Percentiles rank a stretch among this genome's conserved stretches.
Conservation (phyloP, 2,113 vertebrate genomes). For the Ovis canadensis region DNA sequence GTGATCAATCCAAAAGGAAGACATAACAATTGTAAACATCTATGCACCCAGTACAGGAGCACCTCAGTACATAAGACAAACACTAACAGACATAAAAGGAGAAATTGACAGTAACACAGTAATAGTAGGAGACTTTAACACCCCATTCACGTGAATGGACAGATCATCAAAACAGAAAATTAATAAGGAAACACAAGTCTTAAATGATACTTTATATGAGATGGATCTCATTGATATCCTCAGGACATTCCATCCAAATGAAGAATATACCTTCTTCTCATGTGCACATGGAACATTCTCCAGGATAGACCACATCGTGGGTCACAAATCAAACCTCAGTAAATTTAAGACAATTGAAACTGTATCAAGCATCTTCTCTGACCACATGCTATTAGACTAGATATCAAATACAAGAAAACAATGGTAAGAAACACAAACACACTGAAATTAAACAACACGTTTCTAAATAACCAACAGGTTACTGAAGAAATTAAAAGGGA, state of each 20-base stretch:
- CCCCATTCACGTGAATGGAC: fast-evolving
- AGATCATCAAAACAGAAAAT: not conserved
- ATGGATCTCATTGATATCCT: not conserved
- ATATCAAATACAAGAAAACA: not conserved
- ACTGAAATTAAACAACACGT: not conserved
- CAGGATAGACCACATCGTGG: not conserved
- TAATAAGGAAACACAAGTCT: not conserved
- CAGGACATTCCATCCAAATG: not conserved
- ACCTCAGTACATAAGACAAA: not conserved
- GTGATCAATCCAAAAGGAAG: not conserved
- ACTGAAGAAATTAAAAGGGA: not conserved
- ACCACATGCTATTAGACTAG: not conserved
- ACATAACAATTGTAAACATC: not conserved
- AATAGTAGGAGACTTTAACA: not conserved
- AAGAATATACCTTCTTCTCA: not conserved
- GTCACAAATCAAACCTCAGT: not conserved
- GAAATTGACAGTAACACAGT: not conserved
- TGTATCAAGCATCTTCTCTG: not conserved
- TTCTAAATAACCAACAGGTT: not conserved
- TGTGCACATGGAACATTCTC: not conserved
- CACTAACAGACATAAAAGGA: not conserved
- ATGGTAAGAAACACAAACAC: not conserved
- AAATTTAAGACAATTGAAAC: not conserved
- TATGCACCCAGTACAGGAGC: not conserved
- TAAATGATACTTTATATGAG: not conserved